Conservation (phyloP, 2,888 invertebrate species). For the Athetis lepigone region DNA sequence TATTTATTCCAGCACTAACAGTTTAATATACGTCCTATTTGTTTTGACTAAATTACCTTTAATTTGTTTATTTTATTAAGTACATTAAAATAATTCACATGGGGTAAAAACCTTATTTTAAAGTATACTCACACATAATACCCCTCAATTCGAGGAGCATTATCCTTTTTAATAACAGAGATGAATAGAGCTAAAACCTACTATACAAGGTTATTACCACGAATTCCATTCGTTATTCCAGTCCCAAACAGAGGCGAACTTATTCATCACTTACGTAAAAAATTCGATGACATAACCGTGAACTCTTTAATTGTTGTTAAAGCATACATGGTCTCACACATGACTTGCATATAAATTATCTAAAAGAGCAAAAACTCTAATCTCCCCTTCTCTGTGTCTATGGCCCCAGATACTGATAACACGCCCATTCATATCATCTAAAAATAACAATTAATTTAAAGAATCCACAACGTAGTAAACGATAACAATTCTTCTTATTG, state of each 20-base stretch:
- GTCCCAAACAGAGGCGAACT: background rate
- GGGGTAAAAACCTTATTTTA: too few relatives aligned
- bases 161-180: too few relatives aligned
- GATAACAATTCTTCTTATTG: conserved; percentile 41
- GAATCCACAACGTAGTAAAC: conserved; percentile 37
- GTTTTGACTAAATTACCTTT: too few relatives aligned
- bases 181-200: too few relatives aligned
- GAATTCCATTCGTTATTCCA: too few relatives aligned
- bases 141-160: too few relatives aligned
- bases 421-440: conserved; percentile 35
- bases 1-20: too few relatives aligned
- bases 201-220: too few relatives aligned
- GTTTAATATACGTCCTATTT: too few relatives aligned
- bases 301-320: background rate
- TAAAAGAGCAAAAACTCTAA: background rate
- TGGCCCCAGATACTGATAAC: conserved; percentile 12
- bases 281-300: background rate
- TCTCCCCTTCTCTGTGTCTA: background rate
- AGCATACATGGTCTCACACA: background rate
- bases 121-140: too few relatives aligned
- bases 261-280: background rate
- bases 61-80: too few relatives aligned
- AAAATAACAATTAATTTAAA: conserved; percentile 33
- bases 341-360: background rate
- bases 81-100: too few relatives aligned